These are phyloP conservation scores for Sinonovacula constricta DNA, from an alignment of 1,140 invertebrate genomes.

Conservation along the genomic window DNA sequence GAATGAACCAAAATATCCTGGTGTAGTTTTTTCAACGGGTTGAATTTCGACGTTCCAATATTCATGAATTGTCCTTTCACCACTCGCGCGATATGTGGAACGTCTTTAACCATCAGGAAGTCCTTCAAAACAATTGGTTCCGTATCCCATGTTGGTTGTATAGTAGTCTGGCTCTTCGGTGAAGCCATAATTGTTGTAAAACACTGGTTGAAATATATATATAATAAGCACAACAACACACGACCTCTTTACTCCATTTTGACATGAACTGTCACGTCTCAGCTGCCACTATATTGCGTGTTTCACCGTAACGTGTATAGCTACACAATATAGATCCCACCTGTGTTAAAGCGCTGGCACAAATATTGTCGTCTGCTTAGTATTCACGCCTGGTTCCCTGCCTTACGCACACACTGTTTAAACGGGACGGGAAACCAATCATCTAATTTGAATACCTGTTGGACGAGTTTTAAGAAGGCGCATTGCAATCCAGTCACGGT, in stretches of 20 bases:
- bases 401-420: constrained; percentile 12
- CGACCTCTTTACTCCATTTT: constrained; percentile 21
- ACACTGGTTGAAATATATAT: too few relatives aligned
- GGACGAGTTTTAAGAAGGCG: constrained; percentile 25
- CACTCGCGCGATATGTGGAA: constrained; percentile 93
- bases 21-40: constrained; percentile 81
- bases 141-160: constrained; percentile 86
- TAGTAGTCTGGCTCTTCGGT: constrained; percentile 26
- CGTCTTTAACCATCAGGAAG: constrained; percentile 87
- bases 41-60: constrained; percentile 90
- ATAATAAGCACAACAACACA: too few relatives aligned
- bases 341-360: too few relatives aligned
- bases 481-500: constrained; percentile 44
- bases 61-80: constrained; percentile 94
- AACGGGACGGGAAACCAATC: constrained; percentile 27
- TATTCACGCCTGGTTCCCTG: not conserved
- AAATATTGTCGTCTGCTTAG: too few relatives aligned
- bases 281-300: constrained; percentile 22
- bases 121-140: constrained; percentile 88
- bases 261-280: constrained; percentile 51
- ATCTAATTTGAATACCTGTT: constrained; percentile 54
- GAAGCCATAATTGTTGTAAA: constrained; percentile 20
- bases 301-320: constrained; percentile 8
- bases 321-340: constrained; percentile 27
- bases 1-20: constrained; percentile 91